Base-by-base conservation (phyloP, 30 jellyfish, hydroid and myxozoan species). In the Hydractinia echinata region DNA sequence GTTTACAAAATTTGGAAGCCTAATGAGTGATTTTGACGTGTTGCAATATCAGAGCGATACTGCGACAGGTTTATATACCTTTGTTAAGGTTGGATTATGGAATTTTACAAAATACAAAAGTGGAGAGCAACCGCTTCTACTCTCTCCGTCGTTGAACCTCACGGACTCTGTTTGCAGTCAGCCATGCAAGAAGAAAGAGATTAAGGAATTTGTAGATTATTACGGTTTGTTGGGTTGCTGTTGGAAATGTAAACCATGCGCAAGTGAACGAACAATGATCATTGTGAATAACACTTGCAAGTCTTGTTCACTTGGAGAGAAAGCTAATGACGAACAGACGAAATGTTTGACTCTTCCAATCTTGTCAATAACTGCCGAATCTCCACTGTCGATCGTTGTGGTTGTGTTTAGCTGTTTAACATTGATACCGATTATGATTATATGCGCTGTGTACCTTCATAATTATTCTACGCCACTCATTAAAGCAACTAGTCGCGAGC, bases 81-180 rank as follows among this genome's bases (percentile, higher is more conserved):
- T 60, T 62, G 53, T 8, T 19, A 21, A 8, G n/a, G 30, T 80
- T 50, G 87, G 87, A n/a, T 61, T 14, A 61, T 80, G 87, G 87
- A 66, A 61, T 68, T 50, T 61, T 53, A 52, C 61, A n/a, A 77
- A 54, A n/a, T 19, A 21, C 20, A 4, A 61, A 54, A 19, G 4
- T 61, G 51, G 67, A 10, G 20, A 44, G 1, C 13, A 54, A 77
- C 72, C 79, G 44, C 53, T 52, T 51, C 84, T 67, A 9, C 44
- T 80, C 15, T n/a, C 15, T 7, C 53, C 19, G 69, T 48, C 14
- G 16, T 15, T 80, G 15, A 51, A 60, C 66, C 53, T 80, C 21
- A 68, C 72, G 53, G 68, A 80, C 21, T 80, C 87, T 9, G 51
- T 62, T 5, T 80, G 87, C 61, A 80, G 87, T 51, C n/a, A 50